phyloP scores from a whole-genome alignment of 2,113 vertebrate genomes.

The Malurus elegans region DNA sequence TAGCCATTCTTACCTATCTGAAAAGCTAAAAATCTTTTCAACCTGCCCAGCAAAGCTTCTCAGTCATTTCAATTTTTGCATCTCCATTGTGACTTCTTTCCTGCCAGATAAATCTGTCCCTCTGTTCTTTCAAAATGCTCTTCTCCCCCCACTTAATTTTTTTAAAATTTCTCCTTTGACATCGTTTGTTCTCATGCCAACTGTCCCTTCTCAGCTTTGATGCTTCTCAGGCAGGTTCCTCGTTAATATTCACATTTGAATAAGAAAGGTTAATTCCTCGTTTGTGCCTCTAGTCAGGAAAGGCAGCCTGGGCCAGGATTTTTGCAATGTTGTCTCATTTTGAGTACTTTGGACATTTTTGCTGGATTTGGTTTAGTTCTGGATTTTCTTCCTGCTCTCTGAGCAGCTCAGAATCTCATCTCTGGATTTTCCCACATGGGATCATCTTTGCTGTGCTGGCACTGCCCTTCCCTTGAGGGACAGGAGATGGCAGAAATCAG shows the following conservation, averaged over 20 bases:
- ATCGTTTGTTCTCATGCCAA: background rate
- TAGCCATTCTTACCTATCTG: background rate
- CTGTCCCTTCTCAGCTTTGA: background rate
- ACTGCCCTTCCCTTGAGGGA: background rate
- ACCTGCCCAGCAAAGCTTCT: background rate
- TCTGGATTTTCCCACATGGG: fast-evolving
- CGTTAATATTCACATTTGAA: background rate
- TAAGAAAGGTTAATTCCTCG: background rate
- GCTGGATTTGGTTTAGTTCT: fast-evolving
- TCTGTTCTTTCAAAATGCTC: background rate
- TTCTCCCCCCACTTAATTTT: background rate
- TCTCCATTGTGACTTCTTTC: background rate
- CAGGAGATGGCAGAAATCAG: background rate
- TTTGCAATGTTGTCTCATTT: background rate
- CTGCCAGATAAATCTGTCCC: background rate
- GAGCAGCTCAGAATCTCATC: background rate
- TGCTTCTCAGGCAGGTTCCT: background rate
- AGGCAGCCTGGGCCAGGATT: background rate
- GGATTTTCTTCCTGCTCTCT: background rate
- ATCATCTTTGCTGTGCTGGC: background rate
- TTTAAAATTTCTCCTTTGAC: background rate
- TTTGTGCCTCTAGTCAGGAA: background rate
- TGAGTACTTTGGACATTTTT: background rate
- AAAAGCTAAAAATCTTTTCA: background rate
- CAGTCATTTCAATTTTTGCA: background rate